Conservation (phyloP, 2,888 invertebrate genomes). For the Craniophora ligustri region DNA sequence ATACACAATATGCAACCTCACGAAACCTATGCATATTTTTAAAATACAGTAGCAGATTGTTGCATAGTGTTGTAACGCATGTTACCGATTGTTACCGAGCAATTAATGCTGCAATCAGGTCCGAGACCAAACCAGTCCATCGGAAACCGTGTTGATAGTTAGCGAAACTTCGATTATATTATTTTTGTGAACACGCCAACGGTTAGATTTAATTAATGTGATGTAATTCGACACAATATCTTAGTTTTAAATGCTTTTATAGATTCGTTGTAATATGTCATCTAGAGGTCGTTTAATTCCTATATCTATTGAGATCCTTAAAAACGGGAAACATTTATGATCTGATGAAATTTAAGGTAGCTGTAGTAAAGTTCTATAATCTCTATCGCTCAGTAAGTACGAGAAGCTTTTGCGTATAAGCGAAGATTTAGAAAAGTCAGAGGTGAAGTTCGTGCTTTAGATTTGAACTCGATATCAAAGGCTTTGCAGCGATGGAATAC, state of each 20-base stretch:
- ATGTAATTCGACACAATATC: constrained; percentile 29
- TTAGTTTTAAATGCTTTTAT: constrained; percentile 3
- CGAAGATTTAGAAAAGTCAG: no score
- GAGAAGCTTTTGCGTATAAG: no score
- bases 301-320: no score
- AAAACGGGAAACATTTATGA: no score
- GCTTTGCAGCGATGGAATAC: no score
- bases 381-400: no score
- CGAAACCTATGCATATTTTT: neutral
- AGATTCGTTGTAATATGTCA: neutral
- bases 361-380: no score
- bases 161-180: constrained; percentile 47
- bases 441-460: no score
- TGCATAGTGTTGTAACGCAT: constrained; percentile 32
- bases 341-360: no score
- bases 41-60: constrained; percentile 22
- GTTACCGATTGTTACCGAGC: constrained; percentile 47
- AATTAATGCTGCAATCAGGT: constrained; percentile 47
- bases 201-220: constrained; percentile 29
- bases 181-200: constrained; percentile 39
- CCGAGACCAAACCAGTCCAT: constrained; percentile 41
- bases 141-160: constrained; percentile 50
- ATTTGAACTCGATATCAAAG: no score
- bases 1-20: neutral
- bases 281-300: no score